Base-by-base conservation (phyloP, 2,888 invertebrate genomes). In the Cheiracanthium punctorium region DNA sequence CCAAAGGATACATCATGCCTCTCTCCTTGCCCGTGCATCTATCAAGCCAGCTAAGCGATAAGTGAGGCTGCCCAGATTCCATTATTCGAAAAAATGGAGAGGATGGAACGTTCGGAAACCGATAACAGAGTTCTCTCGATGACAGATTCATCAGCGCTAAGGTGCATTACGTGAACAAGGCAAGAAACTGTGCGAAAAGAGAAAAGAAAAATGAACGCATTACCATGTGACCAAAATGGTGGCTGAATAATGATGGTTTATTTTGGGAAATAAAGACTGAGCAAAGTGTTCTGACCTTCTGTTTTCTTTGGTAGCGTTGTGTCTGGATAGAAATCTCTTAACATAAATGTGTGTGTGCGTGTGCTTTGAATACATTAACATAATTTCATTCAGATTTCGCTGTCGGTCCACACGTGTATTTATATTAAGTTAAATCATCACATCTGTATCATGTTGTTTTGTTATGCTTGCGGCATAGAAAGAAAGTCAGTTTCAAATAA, bases 61-160 rank as follows among this genome's bases (percentile, higher is more conserved):
- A 76, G 76, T 76, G 76, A 76, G 20, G 28, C 17, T 67, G 65
- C 30, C 76, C 76, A 76, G 76, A 65, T 64, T 41, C 76, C 74
- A 64, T 64, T 74, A 58, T 32, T 20, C 17, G 67, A 29, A 67
- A 48, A 76, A 65, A 41, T 29, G 30, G n/a, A 5, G 41, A 32
- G 30, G 74, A 74, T 30, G 32, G 32, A 64, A 74, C 33, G 29
- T 37, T 14, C 12, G 10, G 10, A 32, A 24, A 20, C 20, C 41
- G 76, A 76, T 76, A 64, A 67, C 33, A 43, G 28, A 41, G 43
- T 14, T n/a, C 43, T 7, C 30, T 17, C 30, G 76, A 41, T 76
- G 76, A 76, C 14, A 67, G 76, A 76, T 33, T 29, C 41, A 20
- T 41, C 33, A 64, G 37, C 20, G 58, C 24, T 24, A 52, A 74